phyloP scores from a whole-genome alignment of 2,797 vertebrate species.

The Sitta carolinensis region DNA sequence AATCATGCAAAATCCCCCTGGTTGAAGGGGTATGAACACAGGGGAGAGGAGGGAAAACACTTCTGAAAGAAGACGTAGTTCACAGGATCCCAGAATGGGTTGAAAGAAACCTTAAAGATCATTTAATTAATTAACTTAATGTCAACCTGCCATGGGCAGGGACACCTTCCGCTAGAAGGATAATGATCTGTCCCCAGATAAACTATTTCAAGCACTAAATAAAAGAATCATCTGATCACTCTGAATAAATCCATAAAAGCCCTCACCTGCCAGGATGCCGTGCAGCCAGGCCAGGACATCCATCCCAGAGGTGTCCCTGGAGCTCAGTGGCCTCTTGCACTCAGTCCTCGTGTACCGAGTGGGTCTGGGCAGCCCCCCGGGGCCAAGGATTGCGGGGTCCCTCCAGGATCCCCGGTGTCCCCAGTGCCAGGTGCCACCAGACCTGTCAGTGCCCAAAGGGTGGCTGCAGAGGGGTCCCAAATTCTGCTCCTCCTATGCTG shows the following conservation, averaged over 20 bases:
- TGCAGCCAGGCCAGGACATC: accelerated
- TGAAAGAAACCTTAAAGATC: background rate
- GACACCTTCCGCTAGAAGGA: background rate
- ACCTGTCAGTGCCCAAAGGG: background rate
- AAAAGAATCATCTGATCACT: background rate
- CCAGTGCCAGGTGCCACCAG: accelerated
- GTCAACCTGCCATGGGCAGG: background rate
- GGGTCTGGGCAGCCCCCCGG: accelerated
- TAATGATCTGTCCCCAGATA: background rate
- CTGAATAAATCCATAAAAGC: background rate
- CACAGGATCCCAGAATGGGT: background rate
- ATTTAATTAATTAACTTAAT: background rate
- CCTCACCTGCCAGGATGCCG: background rate
- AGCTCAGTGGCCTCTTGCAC: background rate
- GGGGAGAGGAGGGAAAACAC: background rate
- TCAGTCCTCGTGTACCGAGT: accelerated
- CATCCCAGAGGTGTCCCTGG: accelerated
- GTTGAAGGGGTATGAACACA: too few relatives aligned
- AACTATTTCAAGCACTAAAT: background rate
- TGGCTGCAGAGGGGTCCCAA: accelerated
- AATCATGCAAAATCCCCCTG: background rate
- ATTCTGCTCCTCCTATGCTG: background rate
- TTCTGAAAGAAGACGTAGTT: background rate
- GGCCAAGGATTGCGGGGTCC: accelerated
- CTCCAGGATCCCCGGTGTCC: accelerated